Evolutionary conservation across 2,888 invertebrate genomes (phyloP).

Genomic region (Hymenopus coronatus): DNA sequence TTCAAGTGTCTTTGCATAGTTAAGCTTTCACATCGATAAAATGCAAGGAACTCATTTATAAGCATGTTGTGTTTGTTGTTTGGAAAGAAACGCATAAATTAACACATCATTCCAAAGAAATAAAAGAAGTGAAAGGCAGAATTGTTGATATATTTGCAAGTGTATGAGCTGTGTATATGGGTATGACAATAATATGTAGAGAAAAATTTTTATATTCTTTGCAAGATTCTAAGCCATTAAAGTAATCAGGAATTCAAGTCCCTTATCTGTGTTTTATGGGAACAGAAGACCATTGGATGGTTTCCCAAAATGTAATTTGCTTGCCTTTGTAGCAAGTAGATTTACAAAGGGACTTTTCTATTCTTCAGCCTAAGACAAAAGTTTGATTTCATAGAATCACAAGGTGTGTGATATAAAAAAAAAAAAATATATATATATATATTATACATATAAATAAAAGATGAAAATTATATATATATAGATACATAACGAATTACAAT

Average conservation of each 20-base stretch:
- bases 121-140: background rate
- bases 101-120: constrained; percentile 30
- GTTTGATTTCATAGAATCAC: constrained; percentile 33
- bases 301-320: constrained; percentile 5
- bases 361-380: constrained; percentile 27
- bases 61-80: constrained; percentile 19
- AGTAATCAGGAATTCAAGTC: constrained; percentile 15
- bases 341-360: constrained; percentile 22
- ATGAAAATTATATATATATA: constrained; percentile 32
- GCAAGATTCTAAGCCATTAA: constrained; percentile 23
- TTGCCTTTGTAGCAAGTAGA: background rate
- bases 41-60: constrained; percentile 17
- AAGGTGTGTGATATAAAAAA: constrained; percentile 33
- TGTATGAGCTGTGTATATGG: constrained; percentile 30
- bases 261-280: background rate
- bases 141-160: constrained; percentile 29
- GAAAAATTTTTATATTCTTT: constrained; percentile 31
- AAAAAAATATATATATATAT: constrained; percentile 33
- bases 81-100: constrained; percentile 10
- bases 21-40: constrained; percentile 15
- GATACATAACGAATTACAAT: constrained; percentile 28
- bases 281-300: constrained; percentile 17
- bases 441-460: constrained; percentile 30
- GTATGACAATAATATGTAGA: constrained; percentile 33
- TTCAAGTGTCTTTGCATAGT: constrained; percentile 27